phyloP scores from a whole-genome alignment of 37 sponge, comb jelly and placozoan genomes.

The Spongilla lacustris region DNA sequence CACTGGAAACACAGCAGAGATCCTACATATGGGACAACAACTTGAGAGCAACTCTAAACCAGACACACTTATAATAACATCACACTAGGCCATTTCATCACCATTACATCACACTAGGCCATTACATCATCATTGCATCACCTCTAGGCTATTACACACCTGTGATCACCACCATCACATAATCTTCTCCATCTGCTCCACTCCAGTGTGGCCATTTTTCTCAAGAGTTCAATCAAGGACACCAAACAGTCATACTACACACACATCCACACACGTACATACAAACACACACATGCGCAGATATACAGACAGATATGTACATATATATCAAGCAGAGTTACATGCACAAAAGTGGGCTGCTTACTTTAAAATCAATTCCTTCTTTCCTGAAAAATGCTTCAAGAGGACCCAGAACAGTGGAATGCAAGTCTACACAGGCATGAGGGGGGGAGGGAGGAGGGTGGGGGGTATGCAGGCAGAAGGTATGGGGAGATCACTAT shows the following conservation, averaged over 20 bases:
- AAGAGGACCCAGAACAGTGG: slow-evolving; percentile 16
- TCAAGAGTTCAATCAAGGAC: not conserved
- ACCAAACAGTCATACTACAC: not conserved
- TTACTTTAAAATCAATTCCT: slow-evolving; percentile 25
- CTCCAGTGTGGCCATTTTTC: not conserved
- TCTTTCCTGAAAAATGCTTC: slow-evolving; percentile 14
- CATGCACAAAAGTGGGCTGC: not conserved
- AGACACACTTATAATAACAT: no score
- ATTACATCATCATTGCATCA: not conserved
- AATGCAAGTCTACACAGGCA: slow-evolving; percentile 8
- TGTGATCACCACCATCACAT: not conserved
- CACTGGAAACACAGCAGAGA: not conserved
- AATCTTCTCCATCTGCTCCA: not conserved
- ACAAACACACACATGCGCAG: not conserved
- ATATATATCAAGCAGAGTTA: not conserved
- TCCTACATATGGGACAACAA: not conserved
- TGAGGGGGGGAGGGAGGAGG: not conserved
- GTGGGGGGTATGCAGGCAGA: not conserved
- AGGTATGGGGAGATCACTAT: no score
- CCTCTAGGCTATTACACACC: not conserved
- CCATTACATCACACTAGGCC: not conserved
- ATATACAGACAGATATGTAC: not conserved
- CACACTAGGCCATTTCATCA: not conserved
- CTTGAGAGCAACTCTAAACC: no score
- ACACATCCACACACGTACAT: not conserved